A percentile compares a stretch with the other conserved stretches of the same genome.
Evolutionary conservation across 2,113 vertebrate species (phyloP).

Genomic region (Lipotes vexillifer): DNA sequence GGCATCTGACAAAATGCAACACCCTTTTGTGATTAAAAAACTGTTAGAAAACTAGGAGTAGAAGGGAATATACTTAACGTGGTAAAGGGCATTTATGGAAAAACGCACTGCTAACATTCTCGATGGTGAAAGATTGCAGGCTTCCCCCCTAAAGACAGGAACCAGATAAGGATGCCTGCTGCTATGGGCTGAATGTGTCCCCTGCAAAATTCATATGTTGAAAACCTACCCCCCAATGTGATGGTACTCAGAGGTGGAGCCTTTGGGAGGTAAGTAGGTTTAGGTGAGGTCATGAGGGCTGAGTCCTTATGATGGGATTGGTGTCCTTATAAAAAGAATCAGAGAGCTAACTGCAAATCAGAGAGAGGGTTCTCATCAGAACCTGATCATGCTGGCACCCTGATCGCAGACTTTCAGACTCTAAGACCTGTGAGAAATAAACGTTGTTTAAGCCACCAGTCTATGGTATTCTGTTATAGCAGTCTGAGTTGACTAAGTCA

Average conservation of each 20-base stretch:
- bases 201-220: not conserved
- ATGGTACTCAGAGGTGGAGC: not conserved
- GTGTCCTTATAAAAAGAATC: not conserved
- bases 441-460: not conserved
- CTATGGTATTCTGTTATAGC: not conserved
- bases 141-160: not conserved
- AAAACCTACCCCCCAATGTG: not conserved
- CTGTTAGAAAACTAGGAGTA: not conserved
- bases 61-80: not conserved
- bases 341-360: not conserved
- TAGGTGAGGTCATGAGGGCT: not conserved
- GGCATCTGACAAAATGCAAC: not conserved
- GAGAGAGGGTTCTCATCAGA: not conserved
- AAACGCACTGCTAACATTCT: not conserved
- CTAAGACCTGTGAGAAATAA: not conserved
- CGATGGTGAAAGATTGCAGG: not conserved
- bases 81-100: not conserved
- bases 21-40: not conserved
- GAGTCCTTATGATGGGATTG: not conserved
- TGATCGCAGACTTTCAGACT: not conserved
- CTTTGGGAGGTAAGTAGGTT: not conserved
- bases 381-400: not conserved
- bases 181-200: not conserved
- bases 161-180: not conserved
- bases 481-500: not conserved